Evolutionary conservation across 2,888 invertebrate genomes (phyloP), one percentile per base, ranked within the genome.

Genomic region (Pemphredon lugubris): DNA sequence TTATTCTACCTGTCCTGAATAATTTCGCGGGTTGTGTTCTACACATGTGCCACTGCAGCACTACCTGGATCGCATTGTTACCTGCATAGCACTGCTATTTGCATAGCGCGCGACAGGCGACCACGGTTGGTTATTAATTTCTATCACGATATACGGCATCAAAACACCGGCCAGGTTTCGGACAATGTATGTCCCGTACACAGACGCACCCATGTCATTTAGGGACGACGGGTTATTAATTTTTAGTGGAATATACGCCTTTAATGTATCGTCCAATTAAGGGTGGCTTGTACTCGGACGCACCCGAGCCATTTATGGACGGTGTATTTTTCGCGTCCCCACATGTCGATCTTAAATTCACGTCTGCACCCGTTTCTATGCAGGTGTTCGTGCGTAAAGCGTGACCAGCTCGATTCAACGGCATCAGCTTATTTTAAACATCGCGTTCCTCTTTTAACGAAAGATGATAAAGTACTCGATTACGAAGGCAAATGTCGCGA

Each of bases 1-100:
- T 66, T 79, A 59, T 64, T 63, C 71, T 67, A 67, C 69, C 69
- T 60, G 78, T 64, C 71, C 64, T 80, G 81, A 80, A 81, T 80
- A 80, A 80, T 81, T 80, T 81, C 72, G 77, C 67, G 77, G 66
- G 51, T 66, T 53, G 60, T 67, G 68, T 73, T 59, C 40, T 6
- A 42, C 50, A 58, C 59, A 55, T 48, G 53, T 23, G 47, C 32
- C 32, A 20, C 51, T 13, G 20, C 16, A 23, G 16, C 47, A 11
- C 47, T 47, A 13, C 45, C 57, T 20, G 54, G 23, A 45, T 44
- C 26, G 21, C 40, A 45, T 45, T n/a, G 11, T 26, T 30, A 13
- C 9, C 34, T 50, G 18, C 37, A 50, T 18, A 34, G 18, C 20
- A n/a, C 11, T n/a, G n/a, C 34, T 20, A 34, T 50, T 50, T 32